Evolutionary conservation across 2,888 invertebrate genomes (phyloP).

Genomic region (Drosophila merina): DNA sequence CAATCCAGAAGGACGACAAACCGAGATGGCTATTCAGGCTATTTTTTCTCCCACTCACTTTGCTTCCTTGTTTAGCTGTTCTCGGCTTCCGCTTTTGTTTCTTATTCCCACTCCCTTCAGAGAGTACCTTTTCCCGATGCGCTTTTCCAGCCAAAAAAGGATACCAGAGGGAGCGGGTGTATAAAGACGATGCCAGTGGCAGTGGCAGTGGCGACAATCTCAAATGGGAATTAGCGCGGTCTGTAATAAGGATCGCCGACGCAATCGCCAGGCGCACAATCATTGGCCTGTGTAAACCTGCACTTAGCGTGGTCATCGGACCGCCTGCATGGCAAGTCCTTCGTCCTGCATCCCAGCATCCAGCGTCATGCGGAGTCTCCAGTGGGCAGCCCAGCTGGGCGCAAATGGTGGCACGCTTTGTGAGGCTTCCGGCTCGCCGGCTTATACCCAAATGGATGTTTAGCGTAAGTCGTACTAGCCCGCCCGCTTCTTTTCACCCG

Average conservation of each 20-base stretch:
- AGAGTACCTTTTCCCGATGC: slow-evolving; percentile 48
- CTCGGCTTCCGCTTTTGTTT: slow-evolving; percentile 45
- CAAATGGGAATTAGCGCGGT: slow-evolving; percentile 78
- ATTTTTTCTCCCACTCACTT: slow-evolving; percentile 53
- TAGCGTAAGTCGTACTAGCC: slow-evolving; percentile 70
- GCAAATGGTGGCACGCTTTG: slow-evolving; percentile 76
- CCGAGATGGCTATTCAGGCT: slow-evolving; percentile 44
- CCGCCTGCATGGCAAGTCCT: slow-evolving; percentile 32
- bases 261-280: slow-evolving; percentile 66
- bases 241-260: slow-evolving; percentile 75
- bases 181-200: neutral
- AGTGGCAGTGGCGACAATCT: slow-evolving; percentile 68
- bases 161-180: slow-evolving; percentile 25
- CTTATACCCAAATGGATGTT: slow-evolving; percentile 79
- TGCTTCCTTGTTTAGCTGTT: slow-evolving; percentile 71
- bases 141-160: slow-evolving; percentile 49
- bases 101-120: slow-evolving; percentile 10
- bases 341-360: slow-evolving; percentile 9
- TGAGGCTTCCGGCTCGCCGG: slow-evolving; percentile 71
- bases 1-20: slow-evolving; percentile 20
- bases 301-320: slow-evolving; percentile 81
- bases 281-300: slow-evolving; percentile 81
- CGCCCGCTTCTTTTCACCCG: slow-evolving; percentile 12
- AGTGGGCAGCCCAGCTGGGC: slow-evolving; percentile 61
- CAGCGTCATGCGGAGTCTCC: slow-evolving; percentile 32